Conservation (phyloP, 2,888 invertebrate species). For the Melanostoma scalare region DNA sequence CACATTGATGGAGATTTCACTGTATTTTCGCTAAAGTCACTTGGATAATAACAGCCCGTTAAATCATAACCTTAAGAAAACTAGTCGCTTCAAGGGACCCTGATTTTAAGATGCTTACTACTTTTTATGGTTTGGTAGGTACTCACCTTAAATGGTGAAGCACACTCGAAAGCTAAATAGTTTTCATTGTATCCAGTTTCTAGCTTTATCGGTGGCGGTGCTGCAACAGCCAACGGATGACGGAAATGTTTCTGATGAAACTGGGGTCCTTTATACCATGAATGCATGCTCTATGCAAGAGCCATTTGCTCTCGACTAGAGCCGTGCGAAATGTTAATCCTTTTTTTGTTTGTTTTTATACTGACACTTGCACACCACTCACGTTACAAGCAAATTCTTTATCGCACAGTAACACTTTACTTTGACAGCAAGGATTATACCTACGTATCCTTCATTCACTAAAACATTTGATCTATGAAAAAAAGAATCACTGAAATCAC, state of each 20-base stretch:
- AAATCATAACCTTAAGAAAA: no score
- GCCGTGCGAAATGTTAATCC: conserved; percentile 34
- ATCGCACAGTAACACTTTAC: not conserved
- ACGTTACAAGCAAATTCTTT: not conserved
- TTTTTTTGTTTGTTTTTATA: conserved; percentile 25
- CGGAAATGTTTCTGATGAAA: conserved; percentile 79
- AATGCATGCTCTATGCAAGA: conserved; percentile 80
- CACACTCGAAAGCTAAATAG: conserved; percentile 69
- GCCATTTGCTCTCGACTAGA: conserved; percentile 68
- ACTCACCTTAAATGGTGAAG: conserved; percentile 69
- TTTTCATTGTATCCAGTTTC: conserved; percentile 72
- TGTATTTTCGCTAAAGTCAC: no score
- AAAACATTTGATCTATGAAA: conserved; percentile 5
- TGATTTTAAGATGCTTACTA: no score
- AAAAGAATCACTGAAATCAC: conserved; percentile 31
- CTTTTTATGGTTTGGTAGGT: not conserved
- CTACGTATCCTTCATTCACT: conserved; percentile 4
- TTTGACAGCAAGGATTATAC: no score
- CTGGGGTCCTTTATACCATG: conserved; percentile 82
- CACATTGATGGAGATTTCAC: no score
- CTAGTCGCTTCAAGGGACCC: no score
- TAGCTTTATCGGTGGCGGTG: conserved; percentile 76
- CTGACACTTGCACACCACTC: not conserved
- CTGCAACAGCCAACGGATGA: conserved; percentile 81
- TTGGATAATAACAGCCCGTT: no score